Evolutionary conservation across 53 echinoderm and acorn worm genomes (phyloP).

Genomic region (Antedon mediterranea): DNA sequence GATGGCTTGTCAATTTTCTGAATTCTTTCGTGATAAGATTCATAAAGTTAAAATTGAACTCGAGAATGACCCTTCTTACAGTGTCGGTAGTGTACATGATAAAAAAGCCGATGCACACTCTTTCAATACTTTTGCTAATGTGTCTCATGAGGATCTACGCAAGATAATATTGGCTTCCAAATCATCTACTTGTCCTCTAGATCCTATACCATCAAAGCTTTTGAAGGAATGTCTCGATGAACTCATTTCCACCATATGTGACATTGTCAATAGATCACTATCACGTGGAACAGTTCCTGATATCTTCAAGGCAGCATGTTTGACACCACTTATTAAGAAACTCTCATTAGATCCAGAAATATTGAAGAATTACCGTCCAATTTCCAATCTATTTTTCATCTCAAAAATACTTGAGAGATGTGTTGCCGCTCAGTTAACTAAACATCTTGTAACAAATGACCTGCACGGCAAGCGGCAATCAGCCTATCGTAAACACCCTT

Average conservation of each 20-base stretch:
- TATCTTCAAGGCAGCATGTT: not conserved
- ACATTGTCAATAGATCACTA: not conserved
- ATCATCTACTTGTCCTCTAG: not conserved
- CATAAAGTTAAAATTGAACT: conserved; percentile 1
- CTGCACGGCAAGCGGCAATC: too few species aligned
- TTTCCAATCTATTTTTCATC: too few species aligned
- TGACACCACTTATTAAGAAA: not conserved
- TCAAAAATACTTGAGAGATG: too few species aligned
- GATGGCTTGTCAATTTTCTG: conserved; percentile 7
- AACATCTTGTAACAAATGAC: too few species aligned
- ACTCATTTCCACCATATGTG: conserved; percentile 14
- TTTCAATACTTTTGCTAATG: not conserved
- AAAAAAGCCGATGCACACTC: not conserved
- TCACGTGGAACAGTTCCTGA: conserved; percentile 2
- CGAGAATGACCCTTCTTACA: not conserved
- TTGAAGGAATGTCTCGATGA: conserved; percentile 5
- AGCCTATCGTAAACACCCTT: too few species aligned
- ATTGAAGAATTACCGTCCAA: too few species aligned
- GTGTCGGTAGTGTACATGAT: not conserved
- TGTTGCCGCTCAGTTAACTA: too few species aligned
- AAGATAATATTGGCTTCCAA: conserved; percentile 6
- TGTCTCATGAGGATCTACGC: not conserved
- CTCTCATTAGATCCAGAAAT: not conserved
- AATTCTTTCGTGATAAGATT: conserved; percentile 1
- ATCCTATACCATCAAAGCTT: too few species aligned